These are phyloP conservation scores for Setipinna tenuifilis DNA, from an alignment of 2,797 vertebrate genomes.

Conservation along the genomic window DNA sequence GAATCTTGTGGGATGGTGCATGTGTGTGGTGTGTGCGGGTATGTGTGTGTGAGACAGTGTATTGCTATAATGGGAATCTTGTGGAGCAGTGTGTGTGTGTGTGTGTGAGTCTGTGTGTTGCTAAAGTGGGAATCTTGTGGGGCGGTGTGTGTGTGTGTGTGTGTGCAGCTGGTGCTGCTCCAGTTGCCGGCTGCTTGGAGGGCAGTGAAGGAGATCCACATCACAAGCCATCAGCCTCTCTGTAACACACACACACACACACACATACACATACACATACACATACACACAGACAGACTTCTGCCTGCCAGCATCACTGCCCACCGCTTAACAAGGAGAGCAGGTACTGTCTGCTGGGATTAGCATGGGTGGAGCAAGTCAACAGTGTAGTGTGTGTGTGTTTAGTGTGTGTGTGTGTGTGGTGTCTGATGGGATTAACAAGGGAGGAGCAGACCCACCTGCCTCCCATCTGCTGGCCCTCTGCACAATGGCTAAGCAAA, in stretches of 20 bases:
- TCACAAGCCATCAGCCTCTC: not conserved
- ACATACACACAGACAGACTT: too few species aligned
- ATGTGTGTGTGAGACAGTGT: too few species aligned
- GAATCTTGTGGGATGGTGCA: too few species aligned
- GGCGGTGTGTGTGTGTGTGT: not conserved
- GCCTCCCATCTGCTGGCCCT: not conserved
- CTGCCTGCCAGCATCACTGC: not conserved
- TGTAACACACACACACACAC: too few species aligned
- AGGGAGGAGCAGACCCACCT: not conserved
- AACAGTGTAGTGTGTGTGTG: too few species aligned
- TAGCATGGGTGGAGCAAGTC: not conserved
- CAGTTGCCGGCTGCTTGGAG: not conserved
- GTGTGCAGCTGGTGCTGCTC: not conserved
- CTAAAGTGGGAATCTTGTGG: not conserved
- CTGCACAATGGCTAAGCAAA: not conserved
- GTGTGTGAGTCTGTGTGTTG: not conserved
- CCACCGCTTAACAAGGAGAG: not conserved
- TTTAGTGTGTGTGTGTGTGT: too few species aligned
- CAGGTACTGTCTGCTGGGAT: conserved; percentile 11
- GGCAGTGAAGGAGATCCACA: not conserved
- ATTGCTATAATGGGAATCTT: too few species aligned
- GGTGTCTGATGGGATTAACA: too few species aligned
- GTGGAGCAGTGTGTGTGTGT: not conserved
- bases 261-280: too few species aligned
- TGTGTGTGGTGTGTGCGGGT: too few species aligned